These are phyloP conservation scores for Chloromyia formosa DNA, from an alignment of 2,888 invertebrate genomes.

Conservation along the genomic window DNA sequence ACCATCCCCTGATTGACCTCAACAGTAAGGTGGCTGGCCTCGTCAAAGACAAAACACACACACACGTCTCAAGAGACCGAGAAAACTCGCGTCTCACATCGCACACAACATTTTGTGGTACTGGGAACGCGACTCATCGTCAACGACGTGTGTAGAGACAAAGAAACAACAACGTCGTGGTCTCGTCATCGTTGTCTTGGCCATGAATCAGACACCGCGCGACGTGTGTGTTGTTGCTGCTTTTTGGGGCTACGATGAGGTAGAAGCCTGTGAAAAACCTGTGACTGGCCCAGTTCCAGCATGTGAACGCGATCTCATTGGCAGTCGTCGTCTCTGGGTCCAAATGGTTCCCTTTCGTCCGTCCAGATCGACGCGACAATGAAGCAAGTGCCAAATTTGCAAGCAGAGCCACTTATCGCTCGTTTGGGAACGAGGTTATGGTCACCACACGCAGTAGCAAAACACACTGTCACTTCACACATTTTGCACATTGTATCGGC, in stretches of 20 bases:
- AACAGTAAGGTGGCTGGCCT: not conserved
- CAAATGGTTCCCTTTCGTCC: too few species aligned
- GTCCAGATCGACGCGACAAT: not conserved
- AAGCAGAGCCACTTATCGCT: too few species aligned
- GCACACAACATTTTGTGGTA: not conserved
- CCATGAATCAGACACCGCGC: conserved; percentile 34
- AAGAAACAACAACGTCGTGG: not conserved
- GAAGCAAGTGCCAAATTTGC: too few species aligned
- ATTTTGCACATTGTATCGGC: not conserved
- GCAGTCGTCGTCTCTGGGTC: too few species aligned
- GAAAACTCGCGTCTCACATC: not conserved
- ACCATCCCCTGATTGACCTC: too few species aligned
- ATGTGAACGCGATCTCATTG: not conserved
- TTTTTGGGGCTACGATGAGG: not conserved
- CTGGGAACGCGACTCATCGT: too few species aligned
- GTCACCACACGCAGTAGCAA: conserved; percentile 32
- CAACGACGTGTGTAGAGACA: conserved; percentile 4
- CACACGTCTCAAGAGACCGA: conserved; percentile 11
- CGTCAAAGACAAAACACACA: not conserved
- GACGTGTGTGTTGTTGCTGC: not conserved
- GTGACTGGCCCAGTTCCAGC: conserved; percentile 1
- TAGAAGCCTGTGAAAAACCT: conserved; percentile 9
- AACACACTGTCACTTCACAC: conserved; percentile 29
- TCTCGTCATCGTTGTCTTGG: too few species aligned
- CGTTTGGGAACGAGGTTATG: conserved; percentile 26